Base-by-base conservation (phyloP, 2,113 vertebrate species). In the Epinephelus moara region DNA sequence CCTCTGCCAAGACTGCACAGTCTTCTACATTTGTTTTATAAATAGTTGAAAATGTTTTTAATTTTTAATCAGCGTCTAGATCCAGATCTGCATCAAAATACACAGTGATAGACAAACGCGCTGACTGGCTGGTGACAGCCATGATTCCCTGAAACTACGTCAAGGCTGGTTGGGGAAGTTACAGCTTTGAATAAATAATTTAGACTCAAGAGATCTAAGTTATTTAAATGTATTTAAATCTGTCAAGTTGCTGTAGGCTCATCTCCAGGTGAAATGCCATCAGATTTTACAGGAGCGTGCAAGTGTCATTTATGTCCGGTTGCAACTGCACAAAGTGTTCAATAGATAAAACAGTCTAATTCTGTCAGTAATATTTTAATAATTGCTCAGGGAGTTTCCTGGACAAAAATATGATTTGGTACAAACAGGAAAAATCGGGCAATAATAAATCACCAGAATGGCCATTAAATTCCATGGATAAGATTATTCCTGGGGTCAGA, bases 41-140 rank as follows among this genome's bases (percentile, higher is more conserved):
- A 70, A 80, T 61, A 74, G 25, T 21, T 2, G 11, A n/a, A 49
- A 70, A 62, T 83, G 68, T 66, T 67, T 78, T 30, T 9, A 61
- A 67, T 57, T 70, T 42, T 79, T 37, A 72, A 70, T 85, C 50
- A 73, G 56, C 13, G 19, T 64, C 61, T 84, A 49, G 77, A 52
- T 80, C 62, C 57, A 53, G 30, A 75, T 45, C 18, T 2, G 15
- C 37, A 40, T 83, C 57, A 74, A n/a, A 83, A 82, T 50, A 52
- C 18, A 47, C 45, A 30, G 18, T 63, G 21, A 76, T 3, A 23
- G 53, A 63, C 47, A 60, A 66, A 55, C n/a, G 30, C 21, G 4
- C 25, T 33, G 42, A 84, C 59, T 56, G 59, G 71, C 13, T 4
- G 21, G 59, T 30, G 64, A n/a, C 33, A 14, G 57, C 14, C 42